Base-by-base conservation (phyloP, 2,797 vertebrate species). In the Bradypodion pumilum region DNA sequence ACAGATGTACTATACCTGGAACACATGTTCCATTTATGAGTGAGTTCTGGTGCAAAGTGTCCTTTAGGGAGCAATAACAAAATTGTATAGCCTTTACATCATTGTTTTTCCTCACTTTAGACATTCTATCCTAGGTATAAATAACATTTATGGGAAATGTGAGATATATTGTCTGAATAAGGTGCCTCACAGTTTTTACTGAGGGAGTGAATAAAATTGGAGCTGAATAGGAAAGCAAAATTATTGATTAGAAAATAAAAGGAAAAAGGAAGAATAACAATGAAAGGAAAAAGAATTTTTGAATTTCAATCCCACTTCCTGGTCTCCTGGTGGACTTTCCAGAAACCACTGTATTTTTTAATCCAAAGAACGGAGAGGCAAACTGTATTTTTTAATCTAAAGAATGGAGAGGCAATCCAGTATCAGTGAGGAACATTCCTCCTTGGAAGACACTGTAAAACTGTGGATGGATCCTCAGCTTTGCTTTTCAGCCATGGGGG, bases 21-120 rank as follows among this genome's bases (percentile, higher is more conserved):
- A 86, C 46, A 77, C 29, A 23, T 72, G 29, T 1, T 89, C 29
- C 66, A 68, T 91, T 86, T 75, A 85, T 73, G 85, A 35, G 1
- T 88, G 90, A 90, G 82, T 86, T 42, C 2, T 89, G 37, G 63
- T 88, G 66, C 52, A 78, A 91, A 90, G 16, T 78, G 79, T 90
- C 46, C 86, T 92, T 1, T 79, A 85, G 90, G 88, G 88, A 89
- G 73, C 25, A 80, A 75, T 85, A 91, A 83, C 81, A 89, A 78
- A 56, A 72, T 59, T 69, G 69, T 85, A 42, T 37, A 85, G 78
- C 40, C 74, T 90, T 90, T 85, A 81, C 9, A 56, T 92, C 13
- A 44, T 68, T 82, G 10, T 83, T 93, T 60, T 86, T 81, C 60
- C 81, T 88, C 84, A 74, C 9, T 74, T 52, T 37, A 27, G 84